These are phyloP conservation scores for Manduca sexta DNA, from an alignment of 1,140 invertebrate genomes.

Conservation along the genomic window DNA sequence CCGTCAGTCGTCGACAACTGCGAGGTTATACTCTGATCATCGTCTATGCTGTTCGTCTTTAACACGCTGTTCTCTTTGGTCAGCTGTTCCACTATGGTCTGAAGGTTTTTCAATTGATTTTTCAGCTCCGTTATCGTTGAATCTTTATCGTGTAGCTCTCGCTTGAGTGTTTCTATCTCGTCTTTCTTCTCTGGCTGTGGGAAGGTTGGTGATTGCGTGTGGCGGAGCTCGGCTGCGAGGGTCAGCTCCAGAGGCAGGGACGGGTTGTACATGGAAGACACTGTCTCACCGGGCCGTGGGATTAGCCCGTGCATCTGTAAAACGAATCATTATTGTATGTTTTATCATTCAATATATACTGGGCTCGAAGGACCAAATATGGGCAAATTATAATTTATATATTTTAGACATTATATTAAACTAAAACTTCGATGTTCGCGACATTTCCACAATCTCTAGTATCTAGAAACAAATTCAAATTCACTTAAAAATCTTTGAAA, in stretches of 20 bases:
- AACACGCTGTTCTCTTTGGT: constrained; percentile 81
- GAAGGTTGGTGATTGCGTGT: constrained; percentile 25
- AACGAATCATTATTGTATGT: too few relatives aligned
- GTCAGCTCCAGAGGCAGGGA: constrained; percentile 52
- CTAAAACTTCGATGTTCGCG: too few relatives aligned
- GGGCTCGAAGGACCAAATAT: too few relatives aligned
- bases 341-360: too few relatives aligned
- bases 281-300: constrained; percentile 49
- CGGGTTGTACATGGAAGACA: constrained; percentile 58
- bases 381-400: too few relatives aligned
- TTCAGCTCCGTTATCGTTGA: constrained; percentile 75
- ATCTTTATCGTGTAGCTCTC: constrained; percentile 62
- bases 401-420: too few relatives aligned
- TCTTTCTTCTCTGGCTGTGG: constrained; percentile 20
- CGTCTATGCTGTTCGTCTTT: constrained; percentile 63
- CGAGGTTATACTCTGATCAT: constrained; percentile 52
- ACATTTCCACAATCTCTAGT: too few relatives aligned
- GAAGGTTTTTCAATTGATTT: constrained; percentile 75
- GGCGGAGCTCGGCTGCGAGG: constrained; percentile 15
- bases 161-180: constrained; percentile 54
- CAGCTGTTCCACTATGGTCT: constrained; percentile 78
- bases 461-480: too few relatives aligned
- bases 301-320: constrained; percentile 11
- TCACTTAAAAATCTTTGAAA: too few relatives aligned
- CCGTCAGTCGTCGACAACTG: constrained; percentile 39